Conservation (phyloP, 1,140 invertebrate genomes). For the Lepidurus arcticus region DNA sequence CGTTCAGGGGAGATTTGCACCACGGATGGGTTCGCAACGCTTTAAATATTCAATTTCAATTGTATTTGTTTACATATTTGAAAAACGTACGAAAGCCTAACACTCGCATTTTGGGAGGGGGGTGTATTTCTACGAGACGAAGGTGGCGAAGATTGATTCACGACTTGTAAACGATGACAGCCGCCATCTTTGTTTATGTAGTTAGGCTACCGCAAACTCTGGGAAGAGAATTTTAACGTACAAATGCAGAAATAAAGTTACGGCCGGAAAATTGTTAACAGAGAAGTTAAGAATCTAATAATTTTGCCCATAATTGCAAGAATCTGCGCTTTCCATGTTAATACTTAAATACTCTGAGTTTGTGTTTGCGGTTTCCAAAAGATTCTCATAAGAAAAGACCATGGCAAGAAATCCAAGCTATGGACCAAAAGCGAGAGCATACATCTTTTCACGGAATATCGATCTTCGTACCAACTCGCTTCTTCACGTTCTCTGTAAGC, state of each 20-base stretch:
- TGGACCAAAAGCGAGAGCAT: not conserved
- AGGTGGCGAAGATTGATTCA: not conserved
- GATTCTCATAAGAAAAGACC: not conserved
- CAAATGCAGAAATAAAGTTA: not conserved
- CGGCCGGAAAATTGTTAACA: not conserved
- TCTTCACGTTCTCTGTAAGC: slow-evolving; percentile 36
- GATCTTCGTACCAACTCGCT: slow-evolving; percentile 32
- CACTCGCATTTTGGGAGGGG: too few relatives aligned
- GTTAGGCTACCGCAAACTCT: too few relatives aligned
- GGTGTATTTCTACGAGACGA: too few relatives aligned
- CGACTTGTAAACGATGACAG: not conserved
- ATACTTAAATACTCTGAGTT: not conserved
- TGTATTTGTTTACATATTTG: too few relatives aligned
- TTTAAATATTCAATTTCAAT: not conserved
- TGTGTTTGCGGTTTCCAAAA: not conserved
- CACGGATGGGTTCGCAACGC: not conserved
- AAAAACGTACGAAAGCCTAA: too few relatives aligned
- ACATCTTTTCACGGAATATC: not conserved
- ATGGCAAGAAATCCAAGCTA: slow-evolving; percentile 16
- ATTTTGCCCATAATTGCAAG: not conserved
- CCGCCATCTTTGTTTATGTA: not conserved
- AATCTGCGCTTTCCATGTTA: not conserved
- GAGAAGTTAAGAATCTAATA: not conserved
- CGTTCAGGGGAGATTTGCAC: not conserved
- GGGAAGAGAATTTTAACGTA: too few relatives aligned